Evolutionary conservation across 1,140 invertebrate species (phyloP), one percentile per base, ranked within the genome.

Genomic region (Frieseomelitta varia): DNA sequence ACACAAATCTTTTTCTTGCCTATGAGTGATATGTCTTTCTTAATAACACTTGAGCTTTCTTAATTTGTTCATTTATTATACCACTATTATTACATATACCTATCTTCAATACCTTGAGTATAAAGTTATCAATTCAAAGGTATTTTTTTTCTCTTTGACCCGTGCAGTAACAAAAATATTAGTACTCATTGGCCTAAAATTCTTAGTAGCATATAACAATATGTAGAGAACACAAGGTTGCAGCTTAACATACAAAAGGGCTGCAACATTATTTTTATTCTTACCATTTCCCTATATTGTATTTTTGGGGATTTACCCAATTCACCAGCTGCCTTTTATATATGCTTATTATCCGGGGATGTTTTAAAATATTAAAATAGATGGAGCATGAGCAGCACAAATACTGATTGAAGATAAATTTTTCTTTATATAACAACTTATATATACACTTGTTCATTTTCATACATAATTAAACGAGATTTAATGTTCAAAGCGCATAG

Each of bases 201-300:
- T 87, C 74, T 79, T 85, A 89, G 84, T 80, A 90, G 87, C 65
- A 76, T 79, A 67, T 91, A 92, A 92, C 85, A 82, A 92, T 87
- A 92, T 90, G 90, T 89, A 92, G 76, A 89, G 89, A 94, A 94
- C 93, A 93, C 93, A 91, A 91, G 91, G 93, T 95, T 93, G 92
- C 93, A 92, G 89, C 91, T 94, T 91, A 87, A 90, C 91, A 94
- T 95, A 94, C 92, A 95, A 95, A 95, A 95, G 94, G 94, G 94
- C 94, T 94, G 93, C 94, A 92, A 92, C 77, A 91, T 90, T 87
- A 90, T 86, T 82, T 87, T 87, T 87, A 81, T 69, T 74, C 81
- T 81, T 84, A 79, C 84, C 86, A 87, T 87, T 91, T 71, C 69
- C 82, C 81, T 77, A 80, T 81, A 75, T 71, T 55, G 74, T 82